phyloP scores from a whole-genome alignment of 2,113 vertebrate genomes.

The Syrrhaptes paradoxus region DNA sequence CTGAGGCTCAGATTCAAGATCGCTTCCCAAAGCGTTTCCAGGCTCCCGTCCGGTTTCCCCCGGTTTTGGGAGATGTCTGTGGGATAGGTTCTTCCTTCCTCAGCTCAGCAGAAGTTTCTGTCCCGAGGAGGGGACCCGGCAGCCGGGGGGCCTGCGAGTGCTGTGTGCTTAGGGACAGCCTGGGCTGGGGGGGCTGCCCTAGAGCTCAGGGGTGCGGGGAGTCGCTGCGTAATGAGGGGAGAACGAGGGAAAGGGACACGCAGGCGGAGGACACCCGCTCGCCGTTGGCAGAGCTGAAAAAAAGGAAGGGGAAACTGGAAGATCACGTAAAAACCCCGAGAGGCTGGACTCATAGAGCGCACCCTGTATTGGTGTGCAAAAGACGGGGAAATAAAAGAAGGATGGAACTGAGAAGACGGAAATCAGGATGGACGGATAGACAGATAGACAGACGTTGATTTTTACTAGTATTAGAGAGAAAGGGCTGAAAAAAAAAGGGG shows the following conservation, averaged over 20 bases:
- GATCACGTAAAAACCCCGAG: neutral
- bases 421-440: neutral
- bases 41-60: too few relatives aligned
- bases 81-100: neutral
- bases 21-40: neutral
- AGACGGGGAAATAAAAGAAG: neutral
- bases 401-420: neutral
- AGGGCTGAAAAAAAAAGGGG: neutral
- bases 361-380: neutral
- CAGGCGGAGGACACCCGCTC: rapidly evolving
- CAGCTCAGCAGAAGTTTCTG: neutral
- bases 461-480: neutral
- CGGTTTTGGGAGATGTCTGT: neutral
- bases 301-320: neutral
- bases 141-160: neutral
- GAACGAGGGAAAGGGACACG: neutral
- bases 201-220: neutral
- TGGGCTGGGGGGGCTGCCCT: neutral
- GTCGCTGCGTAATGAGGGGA: neutral
- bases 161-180: too few relatives aligned
- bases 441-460: neutral
- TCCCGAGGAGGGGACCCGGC: neutral
- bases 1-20: neutral
- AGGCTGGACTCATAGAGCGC: neutral
- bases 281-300: neutral